phyloP scores from a whole-genome alignment of 1,140 invertebrate genomes.

The Drosophila quadrilineata region DNA sequence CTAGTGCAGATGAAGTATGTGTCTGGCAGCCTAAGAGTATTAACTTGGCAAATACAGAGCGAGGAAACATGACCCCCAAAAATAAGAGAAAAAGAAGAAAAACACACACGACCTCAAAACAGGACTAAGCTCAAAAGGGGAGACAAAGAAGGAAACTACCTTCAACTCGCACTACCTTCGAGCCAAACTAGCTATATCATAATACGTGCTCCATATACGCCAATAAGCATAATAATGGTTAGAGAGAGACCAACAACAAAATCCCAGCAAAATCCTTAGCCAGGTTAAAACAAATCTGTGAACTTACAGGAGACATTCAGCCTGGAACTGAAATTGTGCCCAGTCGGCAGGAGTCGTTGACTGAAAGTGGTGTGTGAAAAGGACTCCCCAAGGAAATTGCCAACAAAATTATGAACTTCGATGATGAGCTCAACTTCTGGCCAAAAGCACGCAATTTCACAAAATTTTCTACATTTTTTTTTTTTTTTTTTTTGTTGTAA shows the following conservation, averaged over 20 bases:
- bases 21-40: conserved; percentile 1
- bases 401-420: conserved; percentile 43
- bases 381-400: conserved; percentile 45
- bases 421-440: conserved; percentile 22
- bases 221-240: conserved; percentile 55
- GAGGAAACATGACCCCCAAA: too few species aligned
- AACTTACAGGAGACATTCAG: conserved; percentile 53
- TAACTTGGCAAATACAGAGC: conserved; percentile 25
- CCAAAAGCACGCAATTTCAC: conserved; percentile 25
- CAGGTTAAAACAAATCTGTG: conserved; percentile 49
- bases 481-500: conserved; percentile 30
- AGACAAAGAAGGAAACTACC: too few species aligned
- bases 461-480: too few species aligned
- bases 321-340: too few species aligned
- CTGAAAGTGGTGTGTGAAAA: conserved; percentile 53
- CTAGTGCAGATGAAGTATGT: neutral
- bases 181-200: too few species aligned
- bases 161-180: too few species aligned
- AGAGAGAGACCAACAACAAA: conserved; percentile 28
- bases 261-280: conserved; percentile 28
- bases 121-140: neutral
- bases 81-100: neutral
- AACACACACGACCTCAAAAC: conserved; percentile 6
- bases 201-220: conserved; percentile 58
- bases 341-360: neutral